Base-by-base conservation (phyloP, 2,797 vertebrate species). In the Chromis chromis region DNA sequence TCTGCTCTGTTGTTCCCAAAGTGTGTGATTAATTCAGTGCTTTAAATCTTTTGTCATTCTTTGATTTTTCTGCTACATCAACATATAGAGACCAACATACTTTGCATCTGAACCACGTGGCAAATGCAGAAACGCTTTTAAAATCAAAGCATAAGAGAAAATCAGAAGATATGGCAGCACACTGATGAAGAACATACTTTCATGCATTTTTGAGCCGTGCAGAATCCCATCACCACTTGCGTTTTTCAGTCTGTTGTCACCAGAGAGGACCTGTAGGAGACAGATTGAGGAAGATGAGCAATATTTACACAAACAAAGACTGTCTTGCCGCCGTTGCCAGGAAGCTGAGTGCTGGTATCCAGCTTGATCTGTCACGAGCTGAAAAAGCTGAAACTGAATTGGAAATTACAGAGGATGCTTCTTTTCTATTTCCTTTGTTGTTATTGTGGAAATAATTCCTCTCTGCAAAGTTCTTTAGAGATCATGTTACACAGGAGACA, bases 251-350 rank as follows among this genome's bases (percentile, higher is more conserved):
- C 57, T 82, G 70, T n/a, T 69, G 7, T 76, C 44, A 21, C 27
- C 55, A 69, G 46, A 61, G 24, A 80, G 64, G 42, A 58, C 14
- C 49, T 72, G 50, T 39, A 74, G 40, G 65, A 70, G 77, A 81
- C 82, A 83, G 79, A 79, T 42, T 79, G 81, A 48, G 48, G 62
- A 70, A 71, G 76, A 79, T 77, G 55, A 57, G 62, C 22, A 78
- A 67, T 83, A 60, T 86, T 86, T 85, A 80, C 69, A 82, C 63
- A 84, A 72, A 83, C 64, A 81, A 69, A 82, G 57, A 46, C 79
- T 73, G 75, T 75, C 57, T 76, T 12, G 0, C 9, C 60, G 21
- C 65, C 36, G 71, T 74, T 84, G 78, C 79, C 81, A 89, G 65
- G 48, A 82, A 24, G 58, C 59, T 63, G 60, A 65, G 77, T 0